Evolutionary conservation across 1,140 invertebrate genomes (phyloP).

Genomic region (Drosophila seguyi): DNA sequence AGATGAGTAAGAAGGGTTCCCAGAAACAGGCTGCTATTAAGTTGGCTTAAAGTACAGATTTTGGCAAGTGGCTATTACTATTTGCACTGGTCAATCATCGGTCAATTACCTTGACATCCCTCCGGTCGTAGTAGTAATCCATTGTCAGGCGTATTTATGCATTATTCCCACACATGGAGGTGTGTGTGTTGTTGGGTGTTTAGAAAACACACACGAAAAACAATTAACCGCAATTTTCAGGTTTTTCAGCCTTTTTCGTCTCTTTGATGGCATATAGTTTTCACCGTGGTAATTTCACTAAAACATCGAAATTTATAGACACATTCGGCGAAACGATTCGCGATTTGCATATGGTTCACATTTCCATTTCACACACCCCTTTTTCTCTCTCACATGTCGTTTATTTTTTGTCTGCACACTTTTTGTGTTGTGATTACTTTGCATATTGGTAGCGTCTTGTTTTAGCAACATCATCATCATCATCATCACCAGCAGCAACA

Average conservation of each 20-base stretch:
- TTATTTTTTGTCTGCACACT: slow-evolving; percentile 34
- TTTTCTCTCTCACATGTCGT: slow-evolving; percentile 48
- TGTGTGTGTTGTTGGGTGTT: slow-evolving; percentile 8
- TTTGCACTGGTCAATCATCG: slow-evolving; percentile 21
- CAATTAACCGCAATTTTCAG: slow-evolving; percentile 55
- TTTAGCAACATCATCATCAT: slow-evolving; percentile 62
- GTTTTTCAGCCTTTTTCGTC: slow-evolving; percentile 32
- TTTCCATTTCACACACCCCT: slow-evolving; percentile 78
- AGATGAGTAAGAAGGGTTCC: slow-evolving; percentile 26
- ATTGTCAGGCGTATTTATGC: slow-evolving; percentile 59
- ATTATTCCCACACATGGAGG: slow-evolving; percentile 42
- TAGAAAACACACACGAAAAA: slow-evolving; percentile 34
- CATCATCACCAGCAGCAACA: slow-evolving; percentile 18
- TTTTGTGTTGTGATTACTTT: slow-evolving; percentile 69
- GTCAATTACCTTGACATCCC: slow-evolving; percentile 68
- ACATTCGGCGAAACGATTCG: slow-evolving; percentile 61
- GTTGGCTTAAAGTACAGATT: slow-evolving; percentile 21
- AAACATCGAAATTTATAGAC: slow-evolving; percentile 75
- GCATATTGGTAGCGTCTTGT: slow-evolving; percentile 71
- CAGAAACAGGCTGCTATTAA: slow-evolving; percentile 9
- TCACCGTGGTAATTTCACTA: slow-evolving; percentile 75
- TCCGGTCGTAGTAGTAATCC: slow-evolving; percentile 71
- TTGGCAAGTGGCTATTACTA: slow-evolving; percentile 15
- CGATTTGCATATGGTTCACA: slow-evolving; percentile 78
- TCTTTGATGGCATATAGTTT: slow-evolving; percentile 51